phyloP scores from a whole-genome alignment of 2,113 vertebrate species.

The Psilopogon haemacephalus region DNA sequence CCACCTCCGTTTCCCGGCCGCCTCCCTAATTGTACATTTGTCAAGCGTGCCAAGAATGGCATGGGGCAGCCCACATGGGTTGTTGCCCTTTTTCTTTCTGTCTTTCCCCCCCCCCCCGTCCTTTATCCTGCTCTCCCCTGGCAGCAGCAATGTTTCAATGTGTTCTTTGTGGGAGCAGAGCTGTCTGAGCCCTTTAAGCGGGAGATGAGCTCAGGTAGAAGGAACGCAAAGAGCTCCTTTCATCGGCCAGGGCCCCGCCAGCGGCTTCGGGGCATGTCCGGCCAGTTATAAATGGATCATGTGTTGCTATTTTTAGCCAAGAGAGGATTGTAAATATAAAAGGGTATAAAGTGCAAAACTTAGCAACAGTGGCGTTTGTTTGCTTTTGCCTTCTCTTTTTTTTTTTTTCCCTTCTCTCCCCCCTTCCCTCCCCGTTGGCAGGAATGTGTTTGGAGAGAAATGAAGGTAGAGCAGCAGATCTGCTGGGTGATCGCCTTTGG shows the following conservation, averaged over 20 bases:
- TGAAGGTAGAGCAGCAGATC: constrained; percentile 25
- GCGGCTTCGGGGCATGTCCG: constrained; percentile 42
- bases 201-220: constrained; percentile 56
- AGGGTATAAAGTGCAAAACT: constrained; percentile 67
- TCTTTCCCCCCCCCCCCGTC: neutral
- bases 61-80: neutral
- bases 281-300: constrained; percentile 67
- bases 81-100: accelerated
- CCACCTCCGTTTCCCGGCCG: neutral
- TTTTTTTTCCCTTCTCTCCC: too few relatives aligned
- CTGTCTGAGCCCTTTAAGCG: constrained; percentile 37
- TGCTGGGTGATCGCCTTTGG: neutral
- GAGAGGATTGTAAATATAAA: constrained; percentile 70
- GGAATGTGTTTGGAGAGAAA: constrained; percentile 49
- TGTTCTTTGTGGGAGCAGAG: constrained; percentile 46
- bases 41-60: neutral
- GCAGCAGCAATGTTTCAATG: constrained; percentile 32
- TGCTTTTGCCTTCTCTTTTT: neutral
- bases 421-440: neutral
- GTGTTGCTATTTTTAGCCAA: constrained; percentile 68
- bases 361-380: constrained; percentile 63
- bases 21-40: neutral
- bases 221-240: constrained; percentile 57
- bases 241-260: constrained; percentile 58
- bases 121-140: neutral